Base-by-base conservation (phyloP, 2,113 vertebrate genomes). In the Drymodes brunneopygia region DNA sequence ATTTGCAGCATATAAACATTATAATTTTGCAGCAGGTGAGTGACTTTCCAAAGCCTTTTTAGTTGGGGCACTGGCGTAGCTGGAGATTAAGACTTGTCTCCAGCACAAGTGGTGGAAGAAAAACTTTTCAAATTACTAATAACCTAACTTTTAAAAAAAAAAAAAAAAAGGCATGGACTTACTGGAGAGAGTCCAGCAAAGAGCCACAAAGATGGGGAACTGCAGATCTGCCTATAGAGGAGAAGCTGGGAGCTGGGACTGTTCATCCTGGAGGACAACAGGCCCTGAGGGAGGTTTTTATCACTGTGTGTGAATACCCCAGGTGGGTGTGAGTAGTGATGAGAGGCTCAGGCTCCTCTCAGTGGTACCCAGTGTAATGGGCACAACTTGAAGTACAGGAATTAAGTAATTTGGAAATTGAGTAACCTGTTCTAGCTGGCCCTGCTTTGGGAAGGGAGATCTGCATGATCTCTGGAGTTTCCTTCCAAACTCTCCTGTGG, bases 281-380 rank as follows among this genome's bases (percentile, higher is more conserved):
- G 36, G 23, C 45, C 45, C 33, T 27, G 29, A 21, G n/a, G 15
- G 36, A 40, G n/a, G 11, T 19, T 87, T 38, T 70, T 16, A 3
- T 47, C 56, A 4, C 15, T 54, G 40, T 13, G 38, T 51, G 12
- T 69, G 47, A 81, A n/a, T n/a, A 29, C 18, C 14, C 2, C 4
- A 12, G 12, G 17, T 24, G 7, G 0, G 3, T 27, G 28, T 15
- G 23, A 47, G 7, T 23, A 42, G 6, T 24, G 31, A 16, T 1
- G 3, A 60, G 5, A 20, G 22, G 23, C 53, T 33, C 27, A 31
- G 77, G 25, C 38, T 86, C 5, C 45, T 62, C 25, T 40, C 29
- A 11, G 53, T 19, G n/a, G 11, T 44, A 19, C 42, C n/a, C 3
- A 1, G 3, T 56, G 15, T 31, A 29, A 11, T 7, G 14, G n/a